These are phyloP conservation scores for Mus spicilegus DNA, from an alignment of 2,113 vertebrate genomes.

Conservation along the genomic window DNA sequence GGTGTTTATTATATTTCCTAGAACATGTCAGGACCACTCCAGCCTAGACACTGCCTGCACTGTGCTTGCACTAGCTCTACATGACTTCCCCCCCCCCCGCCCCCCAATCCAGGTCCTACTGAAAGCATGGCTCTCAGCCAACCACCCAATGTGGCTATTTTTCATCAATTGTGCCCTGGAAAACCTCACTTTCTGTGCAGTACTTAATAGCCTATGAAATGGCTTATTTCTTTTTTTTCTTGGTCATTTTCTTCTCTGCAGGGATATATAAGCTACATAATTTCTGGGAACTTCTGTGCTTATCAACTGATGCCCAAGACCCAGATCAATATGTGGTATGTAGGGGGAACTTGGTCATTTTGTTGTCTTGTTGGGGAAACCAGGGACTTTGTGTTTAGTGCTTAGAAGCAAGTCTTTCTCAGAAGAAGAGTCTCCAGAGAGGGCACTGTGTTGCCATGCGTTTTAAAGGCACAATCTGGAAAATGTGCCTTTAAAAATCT, in stretches of 20 bases:
- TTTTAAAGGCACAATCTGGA: background rate
- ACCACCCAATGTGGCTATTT: background rate
- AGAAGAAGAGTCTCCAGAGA: background rate
- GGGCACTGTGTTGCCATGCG: background rate
- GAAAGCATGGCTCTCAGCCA: too few species aligned
- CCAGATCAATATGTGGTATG: too few species aligned
- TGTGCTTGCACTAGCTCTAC: fast-evolving
- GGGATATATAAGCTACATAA: background rate
- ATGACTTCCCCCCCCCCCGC: too few species aligned
- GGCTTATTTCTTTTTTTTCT: background rate
- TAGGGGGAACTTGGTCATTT: background rate
- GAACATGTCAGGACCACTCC: background rate
- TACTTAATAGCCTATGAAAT: background rate
- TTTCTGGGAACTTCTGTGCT: background rate
- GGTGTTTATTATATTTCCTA: background rate
- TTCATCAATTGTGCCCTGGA: background rate
- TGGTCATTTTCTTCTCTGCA: background rate
- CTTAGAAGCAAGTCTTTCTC: background rate
- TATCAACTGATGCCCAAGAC: too few species aligned
- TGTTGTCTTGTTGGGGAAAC: background rate
- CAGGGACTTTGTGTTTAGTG: background rate
- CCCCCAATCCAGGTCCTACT: fast-evolving
- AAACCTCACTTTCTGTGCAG: background rate
- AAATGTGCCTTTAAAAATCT: background rate
- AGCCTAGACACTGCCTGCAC: background rate